A percentile compares a stretch with the other conserved stretches of the same genome.
phyloP scores from a whole-genome alignment of 2,113 vertebrate species.

The Takifugu flavidus region DNA sequence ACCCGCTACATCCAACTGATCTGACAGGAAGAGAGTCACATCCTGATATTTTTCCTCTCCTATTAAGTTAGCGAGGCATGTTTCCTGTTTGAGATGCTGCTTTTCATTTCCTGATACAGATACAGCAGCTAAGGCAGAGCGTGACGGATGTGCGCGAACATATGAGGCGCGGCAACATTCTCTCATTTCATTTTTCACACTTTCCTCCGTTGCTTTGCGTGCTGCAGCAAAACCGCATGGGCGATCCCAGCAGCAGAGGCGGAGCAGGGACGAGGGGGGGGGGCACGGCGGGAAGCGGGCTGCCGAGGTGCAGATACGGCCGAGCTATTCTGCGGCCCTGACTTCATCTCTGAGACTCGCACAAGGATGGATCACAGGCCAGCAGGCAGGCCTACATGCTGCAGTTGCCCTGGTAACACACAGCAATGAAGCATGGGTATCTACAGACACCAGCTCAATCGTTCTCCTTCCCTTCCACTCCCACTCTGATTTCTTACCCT shows the following conservation, averaged over 20 bases:
- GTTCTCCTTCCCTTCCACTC: slow-evolving; percentile 27
- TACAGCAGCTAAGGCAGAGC: slow-evolving; percentile 27
- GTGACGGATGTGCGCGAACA: slow-evolving; percentile 6
- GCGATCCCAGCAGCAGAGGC: background rate
- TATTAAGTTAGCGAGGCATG: slow-evolving; percentile 9
- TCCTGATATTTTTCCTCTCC: slow-evolving; percentile 38
- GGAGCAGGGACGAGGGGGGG: slow-evolving; percentile 3
- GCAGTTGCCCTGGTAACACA: slow-evolving; percentile 67
- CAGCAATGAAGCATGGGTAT: slow-evolving; percentile 42
- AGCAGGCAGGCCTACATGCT: slow-evolving; percentile 36
- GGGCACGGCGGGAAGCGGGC: slow-evolving; percentile 3
- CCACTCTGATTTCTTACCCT: slow-evolving; percentile 34
- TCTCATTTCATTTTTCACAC: slow-evolving; percentile 39
- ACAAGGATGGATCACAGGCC: slow-evolving; percentile 29
- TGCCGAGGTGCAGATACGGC: slow-evolving; percentile 31
- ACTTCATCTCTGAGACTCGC: slow-evolving; percentile 36
- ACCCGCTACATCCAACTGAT: slow-evolving; percentile 6
- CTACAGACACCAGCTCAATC: slow-evolving; percentile 26
- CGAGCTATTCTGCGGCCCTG: slow-evolving; percentile 33
- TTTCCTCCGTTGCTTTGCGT: slow-evolving; percentile 8
- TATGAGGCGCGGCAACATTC: background rate
- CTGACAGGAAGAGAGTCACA: slow-evolving; percentile 56
- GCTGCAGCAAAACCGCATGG: slow-evolving; percentile 16
- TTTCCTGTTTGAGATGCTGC: slow-evolving; percentile 48
- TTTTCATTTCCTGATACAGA: slow-evolving; percentile 22